Conservation (phyloP, 2,888 invertebrate genomes). For the Drosophila ustulata region DNA sequence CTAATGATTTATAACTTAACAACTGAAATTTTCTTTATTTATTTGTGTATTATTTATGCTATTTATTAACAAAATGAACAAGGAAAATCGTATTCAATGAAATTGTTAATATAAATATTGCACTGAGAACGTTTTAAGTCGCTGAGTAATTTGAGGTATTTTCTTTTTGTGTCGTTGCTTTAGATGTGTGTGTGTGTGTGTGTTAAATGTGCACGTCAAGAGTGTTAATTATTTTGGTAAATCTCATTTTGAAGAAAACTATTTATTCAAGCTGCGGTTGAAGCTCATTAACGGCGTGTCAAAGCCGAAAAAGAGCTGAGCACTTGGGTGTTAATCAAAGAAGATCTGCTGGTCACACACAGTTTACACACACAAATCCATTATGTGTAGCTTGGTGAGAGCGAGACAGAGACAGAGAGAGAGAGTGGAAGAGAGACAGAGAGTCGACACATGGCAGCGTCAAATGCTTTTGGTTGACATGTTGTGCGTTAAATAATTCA, state of each 20-base stretch:
- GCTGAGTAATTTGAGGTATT: too few species aligned
- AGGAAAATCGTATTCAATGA: too few species aligned
- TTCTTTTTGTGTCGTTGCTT: too few species aligned
- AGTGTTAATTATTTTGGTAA: slow-evolving; percentile 5
- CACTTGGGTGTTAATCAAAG: slow-evolving; percentile 14
- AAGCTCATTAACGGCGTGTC: slow-evolving; percentile 22
- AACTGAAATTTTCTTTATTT: too few species aligned
- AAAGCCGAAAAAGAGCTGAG: slow-evolving; percentile 2
- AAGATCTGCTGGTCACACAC: slow-evolving; percentile 13
- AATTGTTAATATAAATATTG: too few species aligned
- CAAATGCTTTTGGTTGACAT: slow-evolving; percentile 39
- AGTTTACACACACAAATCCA: slow-evolving; percentile 10
- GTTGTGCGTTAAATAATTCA: slow-evolving; percentile 71
- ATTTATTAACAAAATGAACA: too few species aligned
- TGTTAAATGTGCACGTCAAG: background rate
- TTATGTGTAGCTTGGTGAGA: slow-evolving; percentile 1
- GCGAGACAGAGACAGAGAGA: background rate
- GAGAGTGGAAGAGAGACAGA: background rate
- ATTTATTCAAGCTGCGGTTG: slow-evolving; percentile 1
- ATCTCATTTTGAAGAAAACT: slow-evolving; percentile 3
- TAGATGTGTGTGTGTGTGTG: background rate
- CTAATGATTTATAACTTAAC: too few species aligned
- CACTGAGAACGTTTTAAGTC: too few species aligned
- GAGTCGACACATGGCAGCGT: slow-evolving; percentile 17
- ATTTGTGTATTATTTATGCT: too few species aligned